phyloP scores from a whole-genome alignment of 2,888 invertebrate species.

The Scrobipalpa atriplicella region DNA sequence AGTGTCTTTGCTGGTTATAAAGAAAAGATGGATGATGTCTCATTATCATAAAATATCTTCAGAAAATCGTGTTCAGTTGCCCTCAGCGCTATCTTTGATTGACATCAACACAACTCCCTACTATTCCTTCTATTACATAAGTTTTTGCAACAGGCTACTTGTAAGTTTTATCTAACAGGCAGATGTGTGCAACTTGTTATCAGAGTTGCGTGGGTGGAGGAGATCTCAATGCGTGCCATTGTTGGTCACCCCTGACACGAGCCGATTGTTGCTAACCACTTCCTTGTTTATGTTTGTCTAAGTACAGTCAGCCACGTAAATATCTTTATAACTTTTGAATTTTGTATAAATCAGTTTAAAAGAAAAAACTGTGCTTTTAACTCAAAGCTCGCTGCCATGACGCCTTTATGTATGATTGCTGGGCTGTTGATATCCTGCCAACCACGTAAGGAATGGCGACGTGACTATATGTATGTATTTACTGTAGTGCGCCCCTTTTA shows the following conservation, averaged over 20 bases:
- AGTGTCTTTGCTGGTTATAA: no score
- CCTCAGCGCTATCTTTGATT: no score
- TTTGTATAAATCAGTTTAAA: no score
- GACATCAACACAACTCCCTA: background rate
- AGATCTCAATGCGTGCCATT: constrained; percentile 73
- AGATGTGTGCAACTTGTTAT: constrained; percentile 80
- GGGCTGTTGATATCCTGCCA: no score
- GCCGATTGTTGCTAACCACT: constrained; percentile 58
- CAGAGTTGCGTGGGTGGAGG: constrained; percentile 74
- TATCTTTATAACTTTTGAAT: background rate
- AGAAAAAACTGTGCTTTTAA: no score
- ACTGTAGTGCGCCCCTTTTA: background rate
- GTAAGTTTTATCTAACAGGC: constrained; percentile 57
- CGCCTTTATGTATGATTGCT: no score
- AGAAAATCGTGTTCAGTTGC: no score
- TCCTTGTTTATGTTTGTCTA: constrained; percentile 68
- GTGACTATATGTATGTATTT: background rate
- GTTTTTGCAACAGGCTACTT: constrained; percentile 38
- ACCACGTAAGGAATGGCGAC: no score
- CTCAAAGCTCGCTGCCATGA: no score
- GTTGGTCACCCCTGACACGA: constrained; percentile 67
- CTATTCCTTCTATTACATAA: constrained; percentile 26
- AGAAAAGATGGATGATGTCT: no score
- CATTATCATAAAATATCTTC: no score
- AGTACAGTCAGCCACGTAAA: constrained; percentile 42